Evolutionary conservation across 2,888 invertebrate genomes (phyloP), one percentile per base, ranked within the genome.

Genomic region (Yponomeuta malinellus): DNA sequence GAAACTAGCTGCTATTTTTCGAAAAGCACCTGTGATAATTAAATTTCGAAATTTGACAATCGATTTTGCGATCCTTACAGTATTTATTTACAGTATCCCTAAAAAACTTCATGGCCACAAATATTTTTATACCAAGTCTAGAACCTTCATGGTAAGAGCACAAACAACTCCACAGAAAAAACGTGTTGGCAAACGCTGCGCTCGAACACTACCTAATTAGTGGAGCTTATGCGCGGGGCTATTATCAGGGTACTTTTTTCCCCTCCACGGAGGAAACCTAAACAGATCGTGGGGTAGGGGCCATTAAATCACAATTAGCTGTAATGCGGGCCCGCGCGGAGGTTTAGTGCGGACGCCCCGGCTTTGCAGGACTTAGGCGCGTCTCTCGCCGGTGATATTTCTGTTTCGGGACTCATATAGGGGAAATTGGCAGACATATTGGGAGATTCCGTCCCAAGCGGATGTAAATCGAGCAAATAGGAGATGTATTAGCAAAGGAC

Each of bases 271-370:
- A 63, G 70, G 63, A 63, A 70, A 70, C 63, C 64, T 83, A 85
- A 88, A 83, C 79, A 84, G 83, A 84, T 85, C 85, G 84, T 79
- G 79, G 80, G 83, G 82, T 81, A 80, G 82, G 80, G 80, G 83
- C 88, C 89, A 90, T 90, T 90, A 90, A 90, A 90, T 90, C 90
- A 88, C 90, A 90, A 90, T 90, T 90, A 90, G 89, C 84, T 81
- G 85, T 90, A 90, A 90, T 90, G 88, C 90, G 89, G 89, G 88
- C 80, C 86, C 89, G 89, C 89, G 89, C 88, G 89, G 84, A 78
- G 83, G 88, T 89, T 88, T 84, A 87, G 79, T 77, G 78, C 74
- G 77, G 78, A 48, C 76, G 79, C 81, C 83, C 82, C 74, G 84
- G 88, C 87, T 89, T 89, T 88, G 78, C 79, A 76, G 82, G 87